These are phyloP conservation scores for Eledona agricola DNA, from an alignment of 2,888 invertebrate genomes.

Conservation along the genomic window DNA sequence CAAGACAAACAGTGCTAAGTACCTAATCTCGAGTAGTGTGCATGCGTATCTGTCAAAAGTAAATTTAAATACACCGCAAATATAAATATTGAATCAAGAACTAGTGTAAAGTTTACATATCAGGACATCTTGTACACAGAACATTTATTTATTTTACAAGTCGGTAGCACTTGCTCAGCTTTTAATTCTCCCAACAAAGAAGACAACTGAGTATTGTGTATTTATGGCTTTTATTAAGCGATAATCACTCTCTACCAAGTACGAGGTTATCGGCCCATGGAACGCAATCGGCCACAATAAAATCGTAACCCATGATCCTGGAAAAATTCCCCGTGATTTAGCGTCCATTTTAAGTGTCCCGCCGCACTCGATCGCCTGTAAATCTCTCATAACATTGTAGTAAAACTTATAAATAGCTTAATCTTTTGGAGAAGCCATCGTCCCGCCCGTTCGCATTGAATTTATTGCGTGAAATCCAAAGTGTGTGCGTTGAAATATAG, in stretches of 20 bases:
- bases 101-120: slow-evolving; percentile 52
- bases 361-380: slow-evolving; percentile 6
- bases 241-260: slow-evolving; percentile 23
- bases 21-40: slow-evolving; percentile 48
- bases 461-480: slow-evolving; percentile 45
- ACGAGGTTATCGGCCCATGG: slow-evolving; percentile 30
- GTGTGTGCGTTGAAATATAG: slow-evolving; percentile 44
- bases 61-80: slow-evolving; percentile 55
- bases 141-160: slow-evolving; percentile 44
- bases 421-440: slow-evolving; percentile 36
- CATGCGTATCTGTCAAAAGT: slow-evolving; percentile 51
- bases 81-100: slow-evolving; percentile 56
- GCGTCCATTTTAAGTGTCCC: slow-evolving; percentile 2
- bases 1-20: slow-evolving; percentile 50
- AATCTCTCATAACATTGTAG: slow-evolving; percentile 18
- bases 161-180: slow-evolving; percentile 36
- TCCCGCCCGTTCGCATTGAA: slow-evolving; percentile 32
- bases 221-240: slow-evolving; percentile 32
- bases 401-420: slow-evolving; percentile 39
- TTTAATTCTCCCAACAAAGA: slow-evolving; percentile 19
- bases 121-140: slow-evolving; percentile 48
- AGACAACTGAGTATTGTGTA: slow-evolving; percentile 31
- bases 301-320: slow-evolving; percentile 1
- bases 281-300: slow-evolving; percentile 7
- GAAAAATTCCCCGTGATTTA: slow-evolving; percentile 8